Conservation (phyloP, 1,140 invertebrate species). For the Aradophagus sp. region DNA sequence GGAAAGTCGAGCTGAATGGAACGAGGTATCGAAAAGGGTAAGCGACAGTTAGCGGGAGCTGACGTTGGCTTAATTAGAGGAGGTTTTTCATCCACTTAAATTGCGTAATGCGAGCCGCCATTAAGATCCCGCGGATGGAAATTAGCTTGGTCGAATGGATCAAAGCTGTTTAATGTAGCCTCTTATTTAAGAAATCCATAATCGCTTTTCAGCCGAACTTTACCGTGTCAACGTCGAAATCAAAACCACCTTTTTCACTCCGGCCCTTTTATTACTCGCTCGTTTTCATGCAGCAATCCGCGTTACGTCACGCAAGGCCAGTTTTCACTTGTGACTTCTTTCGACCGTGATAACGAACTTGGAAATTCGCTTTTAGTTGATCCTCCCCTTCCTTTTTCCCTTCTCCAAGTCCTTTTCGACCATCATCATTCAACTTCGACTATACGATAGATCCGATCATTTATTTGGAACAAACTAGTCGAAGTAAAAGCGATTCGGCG, state of each 20-base stretch:
- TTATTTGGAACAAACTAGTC: no score
- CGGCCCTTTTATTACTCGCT: slow-evolving; percentile 4
- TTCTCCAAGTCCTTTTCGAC: no score
- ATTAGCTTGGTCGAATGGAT: slow-evolving; percentile 70
- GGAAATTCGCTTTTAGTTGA: no score
- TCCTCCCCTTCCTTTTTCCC: no score
- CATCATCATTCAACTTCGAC: no score
- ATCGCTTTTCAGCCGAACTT: slow-evolving; percentile 61
- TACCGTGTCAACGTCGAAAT: slow-evolving; percentile 45
- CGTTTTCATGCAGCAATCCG: slow-evolving; percentile 6
- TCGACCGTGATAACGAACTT: slow-evolving; percentile 20
- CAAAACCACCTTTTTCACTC: slow-evolving; percentile 37
- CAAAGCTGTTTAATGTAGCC: slow-evolving; percentile 71
- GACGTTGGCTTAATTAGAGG: slow-evolving; percentile 70
- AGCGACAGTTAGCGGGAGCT: slow-evolving; percentile 63
- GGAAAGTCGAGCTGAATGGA: slow-evolving; percentile 51
- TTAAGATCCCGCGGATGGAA: slow-evolving; percentile 66
- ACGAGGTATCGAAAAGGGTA: slow-evolving; percentile 62
- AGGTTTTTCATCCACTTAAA: slow-evolving; percentile 70
- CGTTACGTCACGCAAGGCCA: slow-evolving; percentile 5
- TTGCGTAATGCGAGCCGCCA: slow-evolving; percentile 67
- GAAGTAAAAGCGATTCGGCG: no score
- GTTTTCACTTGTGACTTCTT: slow-evolving; percentile 15
- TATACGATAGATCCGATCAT: no score
- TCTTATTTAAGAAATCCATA: slow-evolving; percentile 73